Evolutionary conservation across 2,888 invertebrate species (phyloP).

Genomic region (Tenthredo mesomela): DNA sequence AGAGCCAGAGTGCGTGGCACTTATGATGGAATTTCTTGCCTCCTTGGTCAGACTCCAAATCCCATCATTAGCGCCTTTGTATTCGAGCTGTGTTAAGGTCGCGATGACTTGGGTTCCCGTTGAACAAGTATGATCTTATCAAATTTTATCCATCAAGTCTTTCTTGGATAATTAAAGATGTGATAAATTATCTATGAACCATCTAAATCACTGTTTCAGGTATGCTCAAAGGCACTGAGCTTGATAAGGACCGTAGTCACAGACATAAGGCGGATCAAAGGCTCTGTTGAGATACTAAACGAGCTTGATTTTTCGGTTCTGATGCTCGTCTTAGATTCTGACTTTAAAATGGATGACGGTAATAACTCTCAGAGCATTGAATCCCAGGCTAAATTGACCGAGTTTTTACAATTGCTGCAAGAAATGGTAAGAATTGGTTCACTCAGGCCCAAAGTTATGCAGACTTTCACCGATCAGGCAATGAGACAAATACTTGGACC

Average conservation of each 20-base stretch:
- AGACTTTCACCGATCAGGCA: conserved; percentile 74
- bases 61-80: conserved; percentile 73
- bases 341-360: conserved; percentile 60
- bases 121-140: conserved; percentile 68
- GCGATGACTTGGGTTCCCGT: conserved; percentile 79
- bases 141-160: not conserved
- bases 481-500: conserved; percentile 77
- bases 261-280: conserved; percentile 69
- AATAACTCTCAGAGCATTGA: conserved; percentile 67
- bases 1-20: conserved; percentile 78
- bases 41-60: conserved; percentile 78
- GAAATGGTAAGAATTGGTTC: conserved; percentile 75
- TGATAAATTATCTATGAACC: not conserved
- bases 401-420: conserved; percentile 78
- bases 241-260: conserved; percentile 76
- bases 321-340: conserved; percentile 72
- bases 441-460: conserved; percentile 74
- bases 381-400: conserved; percentile 75
- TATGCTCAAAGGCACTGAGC: conserved; percentile 77
- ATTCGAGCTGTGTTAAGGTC: conserved; percentile 76
- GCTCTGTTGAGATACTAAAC: conserved; percentile 69
- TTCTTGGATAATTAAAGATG: not conserved
- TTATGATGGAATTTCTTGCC: conserved; percentile 79
- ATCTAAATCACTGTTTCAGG: conserved; percentile 60
- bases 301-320: conserved; percentile 77